Conservation (phyloP, 2,888 invertebrate genomes). For the Caenorhabditis sinica region DNA sequence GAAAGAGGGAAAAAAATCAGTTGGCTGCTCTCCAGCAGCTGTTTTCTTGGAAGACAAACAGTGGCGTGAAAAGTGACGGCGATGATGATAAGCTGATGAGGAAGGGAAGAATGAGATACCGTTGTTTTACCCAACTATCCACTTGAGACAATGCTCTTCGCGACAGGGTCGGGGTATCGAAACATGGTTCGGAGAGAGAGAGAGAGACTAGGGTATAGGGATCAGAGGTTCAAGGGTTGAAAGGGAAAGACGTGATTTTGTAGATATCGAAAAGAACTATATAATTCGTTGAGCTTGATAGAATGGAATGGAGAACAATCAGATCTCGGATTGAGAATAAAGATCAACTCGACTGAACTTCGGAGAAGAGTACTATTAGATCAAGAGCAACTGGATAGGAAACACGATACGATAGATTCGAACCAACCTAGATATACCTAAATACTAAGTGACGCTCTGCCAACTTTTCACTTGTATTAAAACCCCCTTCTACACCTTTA, state of each 20-base stretch:
- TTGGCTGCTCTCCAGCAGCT: slow-evolving; percentile 64
- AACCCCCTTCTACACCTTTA: neutral
- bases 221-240: slow-evolving; percentile 48
- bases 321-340: neutral
- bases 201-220: slow-evolving; percentile 26
- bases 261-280: neutral
- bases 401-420: slow-evolving; percentile 35
- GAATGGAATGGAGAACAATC: neutral
- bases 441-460: slow-evolving; percentile 8
- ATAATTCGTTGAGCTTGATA: neutral
- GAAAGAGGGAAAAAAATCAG: slow-evolving; percentile 26
- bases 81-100: slow-evolving; percentile 27
- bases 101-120: slow-evolving; percentile 30
- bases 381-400: slow-evolving; percentile 25
- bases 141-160: slow-evolving; percentile 47
- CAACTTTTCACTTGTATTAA: slow-evolving; percentile 18
- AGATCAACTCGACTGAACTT: neutral
- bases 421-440: slow-evolving; percentile 29
- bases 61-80: slow-evolving; percentile 39
- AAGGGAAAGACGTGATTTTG: slow-evolving; percentile 15
- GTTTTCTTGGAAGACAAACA: slow-evolving; percentile 61
- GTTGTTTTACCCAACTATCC: slow-evolving; percentile 41
- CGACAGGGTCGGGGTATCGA: slow-evolving; percentile 32
- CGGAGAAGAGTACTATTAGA: neutral
- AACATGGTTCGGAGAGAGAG: slow-evolving; percentile 38